phyloP scores from a whole-genome alignment of 2,797 vertebrate species.

The Margarornis squamiger region DNA sequence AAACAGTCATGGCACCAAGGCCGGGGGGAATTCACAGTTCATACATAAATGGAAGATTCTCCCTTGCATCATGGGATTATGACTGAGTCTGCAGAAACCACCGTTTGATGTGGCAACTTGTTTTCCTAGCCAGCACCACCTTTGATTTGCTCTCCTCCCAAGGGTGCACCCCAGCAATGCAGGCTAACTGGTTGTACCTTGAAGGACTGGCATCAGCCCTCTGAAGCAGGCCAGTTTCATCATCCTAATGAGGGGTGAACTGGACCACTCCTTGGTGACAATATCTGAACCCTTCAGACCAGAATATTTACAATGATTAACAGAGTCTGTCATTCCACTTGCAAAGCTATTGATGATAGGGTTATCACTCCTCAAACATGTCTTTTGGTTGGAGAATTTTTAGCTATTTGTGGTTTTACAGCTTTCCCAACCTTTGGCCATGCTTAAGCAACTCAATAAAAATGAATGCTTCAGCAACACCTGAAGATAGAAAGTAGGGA shows the following conservation, averaged over 20 bases:
- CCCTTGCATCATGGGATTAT: not conserved
- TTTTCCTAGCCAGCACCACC: not conserved
- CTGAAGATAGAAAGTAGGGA: not conserved
- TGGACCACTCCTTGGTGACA: slow-evolving; percentile 35
- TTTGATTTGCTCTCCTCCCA: not conserved
- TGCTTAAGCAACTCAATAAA: slow-evolving; percentile 34
- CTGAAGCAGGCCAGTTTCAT: not conserved
- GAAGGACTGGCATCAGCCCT: not conserved
- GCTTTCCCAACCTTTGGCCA: slow-evolving; percentile 46
- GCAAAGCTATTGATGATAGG: not conserved
- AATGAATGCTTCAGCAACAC: slow-evolving; percentile 30
- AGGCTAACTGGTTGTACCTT: not conserved
- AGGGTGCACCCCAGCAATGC: not conserved
- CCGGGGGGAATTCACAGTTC: not conserved
- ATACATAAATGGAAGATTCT: not conserved
- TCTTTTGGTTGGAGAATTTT: slow-evolving; percentile 41
- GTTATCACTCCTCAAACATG: slow-evolving; percentile 40
- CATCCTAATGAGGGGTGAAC: not conserved
- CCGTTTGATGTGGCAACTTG: not conserved
- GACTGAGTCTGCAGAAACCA: not conserved
- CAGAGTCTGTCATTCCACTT: slow-evolving; percentile 13
- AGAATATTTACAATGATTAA: slow-evolving; percentile 55
- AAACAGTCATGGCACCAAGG: not conserved
- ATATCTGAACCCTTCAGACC: not conserved
- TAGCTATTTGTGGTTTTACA: slow-evolving; percentile 30